A percentile compares a stretch with the other conserved stretches of the same genome.
phyloP scores from a whole-genome alignment of 1,140 invertebrate genomes.

The Tetragonula clypearis region DNA sequence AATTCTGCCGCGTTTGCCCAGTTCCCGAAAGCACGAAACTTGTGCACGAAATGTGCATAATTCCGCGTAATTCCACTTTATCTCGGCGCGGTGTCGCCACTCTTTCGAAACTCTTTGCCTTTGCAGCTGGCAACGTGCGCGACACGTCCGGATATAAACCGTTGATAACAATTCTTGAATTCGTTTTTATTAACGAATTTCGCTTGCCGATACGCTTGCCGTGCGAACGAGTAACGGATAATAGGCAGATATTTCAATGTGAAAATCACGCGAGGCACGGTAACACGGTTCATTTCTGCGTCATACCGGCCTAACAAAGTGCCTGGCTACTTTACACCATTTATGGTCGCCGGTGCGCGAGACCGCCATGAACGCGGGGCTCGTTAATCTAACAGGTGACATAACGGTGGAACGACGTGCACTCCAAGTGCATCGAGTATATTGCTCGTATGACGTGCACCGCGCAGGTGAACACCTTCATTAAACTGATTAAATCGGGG shows the following conservation, averaged over 20 bases:
- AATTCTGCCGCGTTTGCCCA: no score
- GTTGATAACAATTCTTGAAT: neutral
- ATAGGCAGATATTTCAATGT: neutral
- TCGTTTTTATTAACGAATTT: neutral
- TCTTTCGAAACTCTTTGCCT: neutral
- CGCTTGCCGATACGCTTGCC: neutral
- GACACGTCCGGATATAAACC: no score
- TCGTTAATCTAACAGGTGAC: constrained; percentile 46
- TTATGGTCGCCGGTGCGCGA: constrained; percentile 5
- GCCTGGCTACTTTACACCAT: constrained; percentile 23
- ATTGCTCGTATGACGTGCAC: constrained; percentile 13
- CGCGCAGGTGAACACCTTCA: constrained; percentile 32
- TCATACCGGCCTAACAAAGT: constrained; percentile 15
- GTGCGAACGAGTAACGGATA: neutral
- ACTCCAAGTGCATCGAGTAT: constrained; percentile 14
- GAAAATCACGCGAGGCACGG: constrained; percentile 8
- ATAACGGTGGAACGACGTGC: constrained; percentile 20
- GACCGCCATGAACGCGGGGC: neutral
- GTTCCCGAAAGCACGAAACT: no score
- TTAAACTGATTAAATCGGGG: constrained; percentile 33
- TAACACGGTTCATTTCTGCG: constrained; percentile 7
- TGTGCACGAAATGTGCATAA: no score
- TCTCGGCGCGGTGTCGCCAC: no score
- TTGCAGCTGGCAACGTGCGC: neutral
- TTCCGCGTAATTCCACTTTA: no score